Base-by-base conservation (phyloP, 2,888 invertebrate genomes). In the Monoplex corrugatus region DNA sequence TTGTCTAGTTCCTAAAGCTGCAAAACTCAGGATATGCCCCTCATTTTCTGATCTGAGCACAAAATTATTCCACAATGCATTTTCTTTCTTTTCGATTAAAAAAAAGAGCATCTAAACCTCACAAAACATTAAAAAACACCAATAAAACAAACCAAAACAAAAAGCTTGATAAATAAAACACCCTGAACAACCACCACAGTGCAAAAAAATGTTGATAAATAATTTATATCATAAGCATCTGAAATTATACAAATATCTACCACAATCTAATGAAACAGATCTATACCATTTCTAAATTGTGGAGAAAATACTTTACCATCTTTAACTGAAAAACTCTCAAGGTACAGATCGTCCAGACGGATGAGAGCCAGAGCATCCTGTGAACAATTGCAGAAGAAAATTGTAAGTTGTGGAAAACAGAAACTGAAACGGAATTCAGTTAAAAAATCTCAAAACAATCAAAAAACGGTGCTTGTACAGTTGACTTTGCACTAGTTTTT, bases 271-370 rank as follows among this genome's bases (percentile, higher is more conserved):
- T 32, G 28, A 8, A 10, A n/a, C 10, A 57, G 16, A 57, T 2
- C 23, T 57, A 23, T 23, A 19, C 23, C 57, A 57, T n/a, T n/a
- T 57, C 16, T 57, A 23, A 57, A 57, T 57, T 57, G 16, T 23
- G 23, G 16, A 2, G 57, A 19, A 23, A 57, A 23, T 68, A 1
- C 13, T 38, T 84, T 92, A 95, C 96, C 97, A 96, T 99, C 99
- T 96, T 98, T 98, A 1, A 99, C 97, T 97, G 99, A 98, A 96
- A 99, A 99, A n/a, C n/a, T n/a, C n/a, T n/a, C n/a, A 0, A 99
- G 97, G 96, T 99, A 99, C 16, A 99, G 96, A 96, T 99, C 99
- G 95, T 99, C 99, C 90, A 99, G 96, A 94, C 99, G 97, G 0
- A 99, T 97, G 2, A 99, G 96, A 0, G 99, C 99, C 89, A 99